Evolutionary conservation across 2,797 vertebrate species (phyloP).

Genomic region (Gymnoscopelus microlampas): DNA sequence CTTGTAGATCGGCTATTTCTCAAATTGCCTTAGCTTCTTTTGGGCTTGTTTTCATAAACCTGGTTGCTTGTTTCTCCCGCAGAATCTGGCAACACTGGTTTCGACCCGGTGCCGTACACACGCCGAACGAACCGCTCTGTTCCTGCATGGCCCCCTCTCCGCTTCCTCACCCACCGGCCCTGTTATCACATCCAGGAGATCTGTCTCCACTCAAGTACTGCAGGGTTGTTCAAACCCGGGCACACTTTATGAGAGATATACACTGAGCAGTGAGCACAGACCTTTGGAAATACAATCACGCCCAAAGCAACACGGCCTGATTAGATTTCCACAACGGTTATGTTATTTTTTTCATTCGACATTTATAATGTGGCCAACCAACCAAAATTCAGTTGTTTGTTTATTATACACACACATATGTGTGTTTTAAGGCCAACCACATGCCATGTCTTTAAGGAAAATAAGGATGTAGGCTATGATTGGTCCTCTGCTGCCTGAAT

Average conservation of each 20-base stretch:
- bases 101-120: background rate
- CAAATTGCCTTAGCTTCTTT: too few species aligned
- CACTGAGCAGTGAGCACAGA: background rate
- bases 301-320: too few species aligned
- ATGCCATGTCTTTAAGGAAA: conserved; percentile 7
- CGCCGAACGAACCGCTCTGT: conserved; percentile 15
- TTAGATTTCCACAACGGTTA: too few species aligned
- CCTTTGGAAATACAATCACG: too few species aligned
- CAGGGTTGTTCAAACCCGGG: conserved; percentile 33
- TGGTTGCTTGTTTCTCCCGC: too few species aligned
- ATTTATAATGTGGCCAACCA: too few species aligned
- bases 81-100: too few species aligned
- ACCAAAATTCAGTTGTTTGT: too few species aligned
- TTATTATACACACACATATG: too few species aligned
- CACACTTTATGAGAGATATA: conserved; percentile 3
- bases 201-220: conserved; percentile 44
- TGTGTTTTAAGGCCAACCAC: background rate
- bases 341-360: too few species aligned
- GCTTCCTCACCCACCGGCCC: conserved; percentile 24
- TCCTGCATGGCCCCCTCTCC: conserved; percentile 10
- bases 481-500: conserved; percentile 42
- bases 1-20: too few species aligned
- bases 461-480: conserved; percentile 29
- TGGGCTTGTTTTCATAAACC: too few species aligned
- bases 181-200: conserved; percentile 41